Base-by-base conservation (phyloP, 2,888 invertebrate species). In the Phyto melanocephala region DNA sequence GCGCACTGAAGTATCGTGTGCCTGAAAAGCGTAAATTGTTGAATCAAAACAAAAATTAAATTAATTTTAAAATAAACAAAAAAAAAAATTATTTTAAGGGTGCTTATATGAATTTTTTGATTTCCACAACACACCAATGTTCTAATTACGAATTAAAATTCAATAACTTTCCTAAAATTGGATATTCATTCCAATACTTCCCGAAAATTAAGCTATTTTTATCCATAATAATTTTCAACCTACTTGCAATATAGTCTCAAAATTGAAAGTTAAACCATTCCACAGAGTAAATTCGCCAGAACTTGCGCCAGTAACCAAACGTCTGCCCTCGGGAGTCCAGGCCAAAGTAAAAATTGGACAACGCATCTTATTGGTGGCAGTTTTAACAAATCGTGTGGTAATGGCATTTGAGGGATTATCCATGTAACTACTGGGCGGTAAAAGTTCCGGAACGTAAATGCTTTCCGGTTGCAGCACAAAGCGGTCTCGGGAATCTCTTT, bases 201-300 rank as follows among this genome's bases (percentile, higher is more conserved):
- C n/a, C n/a, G n/a, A n/a, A n/a, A n/a, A n/a, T n/a, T n/a, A n/a
- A n/a, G n/a, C n/a, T n/a, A n/a, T n/a, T n/a, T n/a, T n/a, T n/a
- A n/a, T n/a, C n/a, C n/a, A n/a, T n/a, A n/a, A n/a, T n/a, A n/a
- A n/a, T n/a, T 28, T 3, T 17, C 13, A 24, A 62, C 90, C 88
- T 91, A 97, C 97, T 94, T 99, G 99, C 62, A 99, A 93, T 91
- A 99, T 99, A n/a, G 99, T 99, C 93, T 99, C 99, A 92, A 99
- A 99, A 92, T 99, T 99, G 92, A 99, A 99, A n/a, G 99, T 99
- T 33, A 99, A 93, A 35, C 99, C 99, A 93, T 99, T 99, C 99
- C 99, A 99, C 2, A 99, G 92, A 0, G 99, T 99, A 89, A 99
- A 99, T 92, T 99, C 99, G 54, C 99, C 99, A 74, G 99, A 99